phyloP scores from a whole-genome alignment of 2,888 invertebrate genomes.

The Dynastes hyllus region DNA sequence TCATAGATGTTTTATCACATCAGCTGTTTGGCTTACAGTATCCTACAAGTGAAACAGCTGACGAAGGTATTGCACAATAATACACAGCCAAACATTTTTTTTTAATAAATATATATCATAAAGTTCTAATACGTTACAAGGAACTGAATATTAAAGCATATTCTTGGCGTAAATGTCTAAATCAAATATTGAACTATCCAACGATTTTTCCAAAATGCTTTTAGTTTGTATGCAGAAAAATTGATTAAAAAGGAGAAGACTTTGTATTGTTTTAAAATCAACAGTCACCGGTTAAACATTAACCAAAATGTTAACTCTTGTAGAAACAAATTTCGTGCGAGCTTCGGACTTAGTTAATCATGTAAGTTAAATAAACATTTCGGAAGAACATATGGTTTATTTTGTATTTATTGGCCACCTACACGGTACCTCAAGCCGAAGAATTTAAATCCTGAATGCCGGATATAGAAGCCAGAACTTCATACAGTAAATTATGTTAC shows the following conservation, averaged over 20 bases:
- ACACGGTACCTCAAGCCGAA: conserved; percentile 1
- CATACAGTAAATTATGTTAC: neutral
- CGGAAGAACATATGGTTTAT: conserved; percentile 34
- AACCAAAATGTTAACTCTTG: neutral
- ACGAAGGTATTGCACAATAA: neutral
- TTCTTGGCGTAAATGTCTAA: too few relatives aligned
- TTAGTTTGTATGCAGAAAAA: too few relatives aligned
- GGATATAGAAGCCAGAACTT: conserved; percentile 33
- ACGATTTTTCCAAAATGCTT: too few relatives aligned
- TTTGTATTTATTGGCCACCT: conserved; percentile 44
- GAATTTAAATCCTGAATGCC: conserved; percentile 25
- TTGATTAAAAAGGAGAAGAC: too few relatives aligned
- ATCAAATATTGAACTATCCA: too few relatives aligned
- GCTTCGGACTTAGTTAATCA: conserved; percentile 27
- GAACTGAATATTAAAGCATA: too few relatives aligned
- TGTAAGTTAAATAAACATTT: conserved; percentile 29
- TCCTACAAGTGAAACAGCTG: neutral
- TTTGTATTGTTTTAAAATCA: too few relatives aligned
- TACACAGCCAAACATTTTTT: too few relatives aligned
- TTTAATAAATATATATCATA: too few relatives aligned
- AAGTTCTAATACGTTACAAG: too few relatives aligned
- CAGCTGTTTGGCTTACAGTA: neutral
- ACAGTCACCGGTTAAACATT: too few relatives aligned
- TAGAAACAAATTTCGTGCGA: neutral
- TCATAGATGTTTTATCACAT: neutral